phyloP scores from a whole-genome alignment of 1,140 invertebrate genomes.

The Aethina tumida region DNA sequence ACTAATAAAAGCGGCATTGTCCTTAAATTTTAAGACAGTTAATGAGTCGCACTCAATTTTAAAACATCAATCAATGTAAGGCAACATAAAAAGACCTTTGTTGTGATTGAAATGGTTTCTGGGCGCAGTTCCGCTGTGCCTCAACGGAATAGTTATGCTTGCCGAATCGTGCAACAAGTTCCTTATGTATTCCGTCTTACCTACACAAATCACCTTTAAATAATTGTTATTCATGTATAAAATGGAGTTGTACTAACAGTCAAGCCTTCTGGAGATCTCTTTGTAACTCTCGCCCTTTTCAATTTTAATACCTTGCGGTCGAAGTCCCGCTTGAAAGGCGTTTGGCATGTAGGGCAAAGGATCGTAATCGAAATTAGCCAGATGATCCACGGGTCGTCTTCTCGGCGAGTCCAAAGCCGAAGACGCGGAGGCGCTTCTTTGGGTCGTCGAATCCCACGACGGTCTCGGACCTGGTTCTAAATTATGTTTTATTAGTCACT shows the following conservation, averaged over 20 bases:
- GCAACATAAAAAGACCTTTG: conserved; percentile 33
- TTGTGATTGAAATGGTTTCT: conserved; percentile 34
- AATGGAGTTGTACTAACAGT: conserved; percentile 23
- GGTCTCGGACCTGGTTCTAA: conserved; percentile 21
- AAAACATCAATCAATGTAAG: too few species aligned
- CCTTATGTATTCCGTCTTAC: conserved; percentile 35
- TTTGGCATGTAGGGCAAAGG: conserved; percentile 18
- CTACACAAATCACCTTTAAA: conserved; percentile 12
- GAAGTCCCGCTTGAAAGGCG: conserved; percentile 10
- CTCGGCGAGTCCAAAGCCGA: conserved; percentile 6
- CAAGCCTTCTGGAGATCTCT: conserved; percentile 32
- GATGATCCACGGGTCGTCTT: conserved; percentile 12
- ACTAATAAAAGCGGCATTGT: too few species aligned
- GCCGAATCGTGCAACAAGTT: conserved; percentile 34
- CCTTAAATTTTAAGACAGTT: too few species aligned
- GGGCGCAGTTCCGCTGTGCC: conserved; percentile 25
- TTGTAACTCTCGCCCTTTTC: conserved; percentile 31
- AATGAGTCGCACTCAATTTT: too few species aligned
- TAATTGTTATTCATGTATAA: neutral
- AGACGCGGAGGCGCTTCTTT: conserved; percentile 8
- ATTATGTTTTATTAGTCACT: neutral
- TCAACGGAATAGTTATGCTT: conserved; percentile 33
- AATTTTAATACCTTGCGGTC: conserved; percentile 15
- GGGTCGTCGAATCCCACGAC: conserved; percentile 23
- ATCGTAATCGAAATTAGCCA: conserved; percentile 21